These are phyloP conservation scores for Channa argus DNA, from an alignment of 2,113 vertebrate genomes.

Conservation along the genomic window DNA sequence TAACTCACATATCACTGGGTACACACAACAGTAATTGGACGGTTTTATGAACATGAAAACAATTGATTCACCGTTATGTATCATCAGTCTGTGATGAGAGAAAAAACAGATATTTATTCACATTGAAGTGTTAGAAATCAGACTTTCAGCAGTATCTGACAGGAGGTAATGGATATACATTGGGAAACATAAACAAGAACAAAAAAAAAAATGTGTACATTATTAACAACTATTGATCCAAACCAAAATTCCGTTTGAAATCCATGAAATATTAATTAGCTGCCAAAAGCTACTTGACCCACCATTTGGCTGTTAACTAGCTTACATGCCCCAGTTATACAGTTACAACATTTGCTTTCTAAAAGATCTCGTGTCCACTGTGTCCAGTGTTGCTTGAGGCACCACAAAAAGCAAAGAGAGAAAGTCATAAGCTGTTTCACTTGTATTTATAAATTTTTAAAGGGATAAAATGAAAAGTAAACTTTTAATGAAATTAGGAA, in stretches of 20 bases:
- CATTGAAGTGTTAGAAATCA: neutral
- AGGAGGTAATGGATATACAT: neutral
- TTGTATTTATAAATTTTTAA: no score
- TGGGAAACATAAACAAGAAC: neutral
- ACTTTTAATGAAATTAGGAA: no score
- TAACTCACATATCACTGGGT: neutral
- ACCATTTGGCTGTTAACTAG: no score
- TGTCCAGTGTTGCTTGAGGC: no score
- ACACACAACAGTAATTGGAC: neutral
- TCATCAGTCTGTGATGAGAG: neutral
- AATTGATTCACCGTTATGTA: neutral
- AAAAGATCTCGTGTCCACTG: no score
- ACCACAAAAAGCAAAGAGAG: no score
- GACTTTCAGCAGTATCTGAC: neutral
- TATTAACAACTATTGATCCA: neutral
- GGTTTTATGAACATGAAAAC: neutral
- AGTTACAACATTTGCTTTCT: no score
- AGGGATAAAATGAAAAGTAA: no score
- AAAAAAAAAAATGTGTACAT: neutral
- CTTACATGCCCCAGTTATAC: no score
- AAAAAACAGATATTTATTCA: neutral
- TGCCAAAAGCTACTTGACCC: neutral
- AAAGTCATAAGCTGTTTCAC: no score
- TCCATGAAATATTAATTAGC: conserved; percentile 14
- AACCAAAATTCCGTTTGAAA: neutral